Percentiles rank a stretch among this genome's conserved stretches.
Conservation (phyloP, 1,140 invertebrate species). For the Trypoxylus dichotomus region DNA sequence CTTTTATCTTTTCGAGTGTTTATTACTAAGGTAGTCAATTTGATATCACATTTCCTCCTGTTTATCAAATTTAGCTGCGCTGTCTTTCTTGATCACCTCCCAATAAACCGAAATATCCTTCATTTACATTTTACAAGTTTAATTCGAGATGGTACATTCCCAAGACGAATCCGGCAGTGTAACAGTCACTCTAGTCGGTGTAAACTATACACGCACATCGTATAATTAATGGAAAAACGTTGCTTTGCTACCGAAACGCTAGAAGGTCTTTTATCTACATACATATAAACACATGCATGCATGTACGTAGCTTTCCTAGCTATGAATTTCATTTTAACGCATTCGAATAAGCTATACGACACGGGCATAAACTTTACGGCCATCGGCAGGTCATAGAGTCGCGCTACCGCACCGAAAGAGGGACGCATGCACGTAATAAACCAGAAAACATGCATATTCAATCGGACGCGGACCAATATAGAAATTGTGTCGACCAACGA, state of each 20-base stretch:
- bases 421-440: not conserved
- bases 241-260: not conserved
- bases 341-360: not conserved
- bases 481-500: not conserved
- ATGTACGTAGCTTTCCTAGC: not conserved
- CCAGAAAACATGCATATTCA: not conserved
- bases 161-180: too few relatives aligned
- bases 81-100: too few relatives aligned
- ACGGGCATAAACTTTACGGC: not conserved
- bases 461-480: not conserved
- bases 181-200: too few relatives aligned
- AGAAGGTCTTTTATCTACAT: too few relatives aligned
- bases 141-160: too few relatives aligned
- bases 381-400: not conserved
- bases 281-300: not conserved
- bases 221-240: not conserved
- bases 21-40: too few relatives aligned
- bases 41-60: too few relatives aligned
- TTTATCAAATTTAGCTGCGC: too few relatives aligned
- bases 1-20: too few relatives aligned
- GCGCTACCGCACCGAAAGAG: not conserved
- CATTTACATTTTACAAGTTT: too few relatives aligned
- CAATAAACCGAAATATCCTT: too few relatives aligned
- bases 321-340: not conserved
- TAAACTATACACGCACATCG: not conserved